phyloP scores from a whole-genome alignment of 2,797 vertebrate species.

The Arctocebus calabarensis region DNA sequence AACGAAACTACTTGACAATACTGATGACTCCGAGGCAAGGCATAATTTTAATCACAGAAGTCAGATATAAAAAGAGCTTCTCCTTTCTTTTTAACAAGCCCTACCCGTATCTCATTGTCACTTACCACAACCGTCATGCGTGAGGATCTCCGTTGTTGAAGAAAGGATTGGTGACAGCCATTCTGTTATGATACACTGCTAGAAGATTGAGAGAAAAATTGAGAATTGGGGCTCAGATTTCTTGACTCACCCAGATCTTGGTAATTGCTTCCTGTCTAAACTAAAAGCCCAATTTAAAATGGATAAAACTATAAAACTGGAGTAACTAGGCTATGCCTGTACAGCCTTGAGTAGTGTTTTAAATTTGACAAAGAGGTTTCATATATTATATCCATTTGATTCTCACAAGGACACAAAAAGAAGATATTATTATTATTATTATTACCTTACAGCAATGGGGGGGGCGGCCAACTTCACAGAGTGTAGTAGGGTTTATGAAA shows the following conservation, averaged over 20 bases:
- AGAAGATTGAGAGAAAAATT: neutral
- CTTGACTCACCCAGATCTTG: neutral
- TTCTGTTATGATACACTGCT: constrained; percentile 11
- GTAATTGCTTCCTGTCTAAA: constrained; percentile 43
- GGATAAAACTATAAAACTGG: neutral
- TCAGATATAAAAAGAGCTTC: neutral
- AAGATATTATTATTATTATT: neutral
- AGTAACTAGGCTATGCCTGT: neutral
- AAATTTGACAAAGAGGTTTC: neutral
- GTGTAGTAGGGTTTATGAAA: neutral
- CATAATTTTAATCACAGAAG: constrained; percentile 63
- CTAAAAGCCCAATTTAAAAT: constrained; percentile 15
- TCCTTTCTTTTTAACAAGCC: neutral
- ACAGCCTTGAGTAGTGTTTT: neutral
- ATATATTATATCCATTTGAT: neutral
- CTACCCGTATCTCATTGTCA: neutral
- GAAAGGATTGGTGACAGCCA: neutral
- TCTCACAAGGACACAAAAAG: constrained; percentile 32
- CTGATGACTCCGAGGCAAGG: neutral
- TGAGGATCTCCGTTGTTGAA: constrained; percentile 10
- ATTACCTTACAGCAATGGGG: neutral
- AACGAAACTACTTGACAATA: neutral
- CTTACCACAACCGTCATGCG: neutral
- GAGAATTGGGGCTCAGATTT: neutral
- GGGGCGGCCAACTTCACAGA: neutral